These are phyloP conservation scores for Daboia siamensis DNA, from an alignment of 2,113 vertebrate species.

Conservation along the genomic window DNA sequence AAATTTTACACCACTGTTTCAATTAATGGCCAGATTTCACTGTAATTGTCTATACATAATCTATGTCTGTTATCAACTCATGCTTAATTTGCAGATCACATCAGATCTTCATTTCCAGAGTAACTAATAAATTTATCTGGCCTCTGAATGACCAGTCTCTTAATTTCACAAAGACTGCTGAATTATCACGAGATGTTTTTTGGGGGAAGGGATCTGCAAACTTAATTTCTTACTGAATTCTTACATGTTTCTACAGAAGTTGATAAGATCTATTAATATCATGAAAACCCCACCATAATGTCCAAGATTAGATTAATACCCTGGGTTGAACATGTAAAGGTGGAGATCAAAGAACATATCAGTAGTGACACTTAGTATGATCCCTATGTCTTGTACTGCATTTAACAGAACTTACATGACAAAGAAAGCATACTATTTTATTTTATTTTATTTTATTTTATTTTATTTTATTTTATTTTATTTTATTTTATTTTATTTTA, in stretches of 20 bases:
- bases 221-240: not conserved
- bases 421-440: not conserved
- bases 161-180: not conserved
- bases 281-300: not conserved
- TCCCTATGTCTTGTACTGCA: not conserved
- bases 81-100: not conserved
- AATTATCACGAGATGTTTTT: not conserved
- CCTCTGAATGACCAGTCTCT: not conserved
- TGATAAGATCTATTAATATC: not conserved
- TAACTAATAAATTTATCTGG: not conserved
- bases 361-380: not conserved
- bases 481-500: too few relatives aligned
- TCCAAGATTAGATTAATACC: not conserved
- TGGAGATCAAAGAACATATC: not conserved
- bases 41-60: not conserved
- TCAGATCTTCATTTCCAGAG: not conserved
- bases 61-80: not conserved
- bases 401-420: not conserved
- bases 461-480: too few relatives aligned
- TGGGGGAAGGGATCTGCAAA: too few relatives aligned
- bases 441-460: too few relatives aligned
- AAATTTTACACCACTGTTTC: not conserved
- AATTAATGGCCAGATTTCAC: not conserved
- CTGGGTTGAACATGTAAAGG: not conserved
- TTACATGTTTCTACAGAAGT: not conserved